Conservation (phyloP, 2,888 invertebrate species). For the Sphaerophoria taeniata region DNA sequence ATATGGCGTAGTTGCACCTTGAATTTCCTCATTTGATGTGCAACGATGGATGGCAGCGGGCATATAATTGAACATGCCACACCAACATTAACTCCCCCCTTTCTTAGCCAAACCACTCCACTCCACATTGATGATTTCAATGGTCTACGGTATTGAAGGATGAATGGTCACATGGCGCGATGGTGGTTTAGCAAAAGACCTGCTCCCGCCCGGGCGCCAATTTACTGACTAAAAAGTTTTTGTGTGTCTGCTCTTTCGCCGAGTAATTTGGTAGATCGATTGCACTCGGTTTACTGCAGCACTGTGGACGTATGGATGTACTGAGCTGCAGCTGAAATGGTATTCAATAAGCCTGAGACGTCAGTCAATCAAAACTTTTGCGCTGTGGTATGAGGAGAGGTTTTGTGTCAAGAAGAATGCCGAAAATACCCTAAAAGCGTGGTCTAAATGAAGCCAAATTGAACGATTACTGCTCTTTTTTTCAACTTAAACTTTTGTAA, state of each 20-base stretch:
- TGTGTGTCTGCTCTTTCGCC: not conserved
- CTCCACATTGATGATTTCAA: conserved; percentile 34
- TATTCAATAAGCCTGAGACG: conserved; percentile 38
- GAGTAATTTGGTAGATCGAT: conserved; percentile 22
- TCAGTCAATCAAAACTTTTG: conserved; percentile 34
- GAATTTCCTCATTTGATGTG: conserved; percentile 31
- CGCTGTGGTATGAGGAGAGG: not conserved
- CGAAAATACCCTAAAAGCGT: conserved; percentile 41
- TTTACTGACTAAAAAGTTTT: conserved; percentile 31
- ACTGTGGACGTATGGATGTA: not conserved
- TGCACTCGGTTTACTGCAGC: conserved; percentile 1
- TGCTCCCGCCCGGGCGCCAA: conserved; percentile 38
- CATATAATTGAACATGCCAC: conserved; percentile 34
- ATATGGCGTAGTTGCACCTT: conserved; percentile 17
- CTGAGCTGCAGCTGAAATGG: conserved; percentile 19
- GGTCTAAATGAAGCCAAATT: conserved; percentile 50
- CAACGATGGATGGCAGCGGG: not conserved
- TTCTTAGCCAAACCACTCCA: not conserved
- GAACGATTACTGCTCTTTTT: conserved; percentile 35
- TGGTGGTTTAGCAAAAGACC: conserved; percentile 22
- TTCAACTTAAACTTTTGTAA: not conserved
- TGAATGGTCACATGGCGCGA: not conserved
- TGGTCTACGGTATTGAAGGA: not conserved
- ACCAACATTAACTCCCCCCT: not conserved
- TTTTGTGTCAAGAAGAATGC: conserved; percentile 11